Conservation (phyloP, 2,888 invertebrate genomes). For the Luperina nickerlii region DNA sequence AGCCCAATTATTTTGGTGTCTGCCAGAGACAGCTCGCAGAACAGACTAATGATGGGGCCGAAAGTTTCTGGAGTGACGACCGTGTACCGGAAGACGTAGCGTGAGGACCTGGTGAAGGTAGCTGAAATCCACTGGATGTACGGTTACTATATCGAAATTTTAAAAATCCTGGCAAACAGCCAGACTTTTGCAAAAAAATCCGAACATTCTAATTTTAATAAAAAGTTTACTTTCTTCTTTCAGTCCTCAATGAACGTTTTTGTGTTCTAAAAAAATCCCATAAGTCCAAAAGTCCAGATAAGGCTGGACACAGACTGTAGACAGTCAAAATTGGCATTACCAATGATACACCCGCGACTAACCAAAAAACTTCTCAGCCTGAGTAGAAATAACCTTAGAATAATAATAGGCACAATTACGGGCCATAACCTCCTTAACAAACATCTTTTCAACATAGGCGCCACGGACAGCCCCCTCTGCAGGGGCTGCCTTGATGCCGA, state of each 20-base stretch:
- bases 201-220: too few species aligned
- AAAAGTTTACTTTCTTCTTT: too few species aligned
- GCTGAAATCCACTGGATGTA: background rate
- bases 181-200: background rate
- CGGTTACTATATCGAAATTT: background rate
- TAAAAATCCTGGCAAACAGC: background rate
- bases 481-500: too few species aligned
- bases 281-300: background rate
- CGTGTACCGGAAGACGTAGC: background rate
- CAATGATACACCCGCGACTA: too few species aligned
- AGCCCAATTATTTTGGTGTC: background rate
- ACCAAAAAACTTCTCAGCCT: too few species aligned
- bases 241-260: background rate
- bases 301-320: background rate
- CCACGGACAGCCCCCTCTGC: too few species aligned
- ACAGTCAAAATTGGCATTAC: too few species aligned
- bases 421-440: too few species aligned
- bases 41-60: background rate
- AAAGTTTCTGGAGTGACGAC: background rate
- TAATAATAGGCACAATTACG: too few species aligned
- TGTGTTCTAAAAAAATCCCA: too few species aligned
- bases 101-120: background rate
- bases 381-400: too few species aligned
- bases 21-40: slow-evolving; percentile 1
- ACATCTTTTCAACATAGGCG: too few species aligned